phyloP scores from a whole-genome alignment of 2,113 vertebrate genomes.

The Hemiscyllium ocellatum region DNA sequence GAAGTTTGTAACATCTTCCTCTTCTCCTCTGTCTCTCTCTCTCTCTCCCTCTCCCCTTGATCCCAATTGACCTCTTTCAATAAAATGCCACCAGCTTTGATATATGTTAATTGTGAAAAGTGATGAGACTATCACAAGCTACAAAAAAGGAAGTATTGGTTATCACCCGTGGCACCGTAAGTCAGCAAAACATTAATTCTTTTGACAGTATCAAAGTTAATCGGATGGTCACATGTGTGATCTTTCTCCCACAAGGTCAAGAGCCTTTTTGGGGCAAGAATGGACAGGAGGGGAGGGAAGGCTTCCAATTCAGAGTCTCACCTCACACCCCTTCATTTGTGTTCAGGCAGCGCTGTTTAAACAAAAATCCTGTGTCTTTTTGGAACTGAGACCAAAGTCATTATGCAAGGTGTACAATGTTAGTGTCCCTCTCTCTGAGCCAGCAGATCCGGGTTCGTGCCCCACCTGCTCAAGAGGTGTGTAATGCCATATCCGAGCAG shows the following conservation, averaged over 20 bases:
- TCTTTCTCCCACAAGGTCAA: background rate
- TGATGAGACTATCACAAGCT: background rate
- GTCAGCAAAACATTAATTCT: background rate
- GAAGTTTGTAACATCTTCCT: constrained; percentile 10
- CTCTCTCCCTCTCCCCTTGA: background rate
- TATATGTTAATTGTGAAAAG: background rate
- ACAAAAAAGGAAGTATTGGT: background rate
- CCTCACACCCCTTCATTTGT: background rate
- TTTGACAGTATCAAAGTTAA: background rate
- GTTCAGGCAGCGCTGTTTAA: background rate
- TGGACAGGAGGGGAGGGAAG: background rate
- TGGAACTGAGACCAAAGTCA: background rate
- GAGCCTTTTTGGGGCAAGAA: background rate
- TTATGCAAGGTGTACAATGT: background rate
- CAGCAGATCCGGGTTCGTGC: too few relatives aligned
- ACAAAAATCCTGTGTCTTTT: background rate
- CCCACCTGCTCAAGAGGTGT: too few relatives aligned
- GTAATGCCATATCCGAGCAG: too few relatives aligned
- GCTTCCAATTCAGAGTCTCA: background rate
- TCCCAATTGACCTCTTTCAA: background rate
- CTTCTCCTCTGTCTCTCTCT: background rate
- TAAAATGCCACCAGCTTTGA: constrained; percentile 11
- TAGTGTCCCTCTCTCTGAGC: too few relatives aligned
- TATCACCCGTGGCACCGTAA: background rate
- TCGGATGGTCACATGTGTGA: background rate